These are phyloP conservation scores for Chrysopilus asiliformis DNA, from an alignment of 2,888 invertebrate genomes.

Conservation along the genomic window DNA sequence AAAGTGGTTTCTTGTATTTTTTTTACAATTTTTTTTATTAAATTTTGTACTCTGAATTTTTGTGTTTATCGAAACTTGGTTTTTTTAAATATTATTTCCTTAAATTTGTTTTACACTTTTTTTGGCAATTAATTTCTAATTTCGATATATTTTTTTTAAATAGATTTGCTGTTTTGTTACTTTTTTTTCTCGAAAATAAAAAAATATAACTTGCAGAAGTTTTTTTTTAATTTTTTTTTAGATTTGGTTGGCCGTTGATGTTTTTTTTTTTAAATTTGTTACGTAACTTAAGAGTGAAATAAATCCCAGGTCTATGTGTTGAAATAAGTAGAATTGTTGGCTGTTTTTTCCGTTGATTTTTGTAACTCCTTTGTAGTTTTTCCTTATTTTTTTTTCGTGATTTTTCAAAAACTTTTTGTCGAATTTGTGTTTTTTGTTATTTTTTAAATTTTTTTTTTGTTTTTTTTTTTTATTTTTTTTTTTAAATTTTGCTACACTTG, in stretches of 20 bases:
- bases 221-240: slow-evolving; percentile 5
- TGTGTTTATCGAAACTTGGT: too few species aligned
- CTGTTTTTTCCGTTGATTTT: slow-evolving; percentile 1
- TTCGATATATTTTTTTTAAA: too few species aligned
- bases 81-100: too few species aligned
- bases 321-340: background rate
- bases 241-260: background rate
- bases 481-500: slow-evolving; percentile 1
- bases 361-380: slow-evolving; percentile 1
- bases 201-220: too few species aligned
- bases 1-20: too few species aligned
- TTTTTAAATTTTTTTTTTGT: slow-evolving; percentile 1
- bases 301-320: slow-evolving; percentile 4
- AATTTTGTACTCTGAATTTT: too few species aligned
- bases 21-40: too few species aligned
- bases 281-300: too few species aligned
- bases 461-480: slow-evolving; percentile 4
- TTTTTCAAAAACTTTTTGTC: background rate
- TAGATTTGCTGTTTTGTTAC: too few species aligned
- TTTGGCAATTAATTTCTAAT: too few species aligned
- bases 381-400: background rate
- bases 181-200: too few species aligned
- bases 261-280: slow-evolving; percentile 2
- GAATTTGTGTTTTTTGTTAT: background rate
- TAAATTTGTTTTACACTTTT: too few species aligned